Percentiles rank a stretch among this genome's conserved stretches.
phyloP scores from a whole-genome alignment of 2,888 invertebrate genomes.

The Epirrhoe tristata region DNA sequence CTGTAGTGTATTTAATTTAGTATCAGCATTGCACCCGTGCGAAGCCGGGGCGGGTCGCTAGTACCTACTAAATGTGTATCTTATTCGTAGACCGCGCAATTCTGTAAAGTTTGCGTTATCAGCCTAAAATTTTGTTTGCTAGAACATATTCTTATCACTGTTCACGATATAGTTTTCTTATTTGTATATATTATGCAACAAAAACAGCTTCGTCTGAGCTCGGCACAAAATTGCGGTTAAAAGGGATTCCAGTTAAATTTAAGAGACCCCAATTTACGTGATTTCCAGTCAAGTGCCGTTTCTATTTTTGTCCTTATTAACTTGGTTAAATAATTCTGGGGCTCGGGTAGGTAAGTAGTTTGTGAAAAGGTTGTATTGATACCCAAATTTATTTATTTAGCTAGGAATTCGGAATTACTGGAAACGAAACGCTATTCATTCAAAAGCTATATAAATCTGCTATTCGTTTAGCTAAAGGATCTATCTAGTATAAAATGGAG shows the following conservation, averaged over 20 bases:
- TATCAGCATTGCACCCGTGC: no score
- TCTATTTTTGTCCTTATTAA: slow-evolving; percentile 37
- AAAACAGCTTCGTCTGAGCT: slow-evolving; percentile 6
- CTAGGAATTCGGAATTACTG: not conserved
- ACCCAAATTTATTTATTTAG: not conserved
- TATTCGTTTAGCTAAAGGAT: no score
- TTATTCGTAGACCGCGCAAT: no score
- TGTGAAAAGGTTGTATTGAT: not conserved
- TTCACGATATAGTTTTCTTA: not conserved
- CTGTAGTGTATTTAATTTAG: no score
- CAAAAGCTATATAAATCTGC: no score
- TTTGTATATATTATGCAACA: not conserved
- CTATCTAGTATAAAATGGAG: no score
- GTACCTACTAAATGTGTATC: no score
- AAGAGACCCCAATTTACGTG: slow-evolving; percentile 49
- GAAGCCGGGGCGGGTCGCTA: no score
- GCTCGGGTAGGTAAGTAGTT: slow-evolving; percentile 14
- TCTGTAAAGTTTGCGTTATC: no score
- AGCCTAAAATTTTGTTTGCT: not conserved
- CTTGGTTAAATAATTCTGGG: slow-evolving; percentile 28
- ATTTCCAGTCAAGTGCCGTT: slow-evolving; percentile 46
- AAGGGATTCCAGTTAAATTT: slow-evolving; percentile 50
- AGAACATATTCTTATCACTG: not conserved
- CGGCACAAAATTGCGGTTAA: slow-evolving; percentile 34
- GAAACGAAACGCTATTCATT: not conserved